Conservation (phyloP, 2,888 invertebrate species). For the Caenorhabditis macrosperma region DNA sequence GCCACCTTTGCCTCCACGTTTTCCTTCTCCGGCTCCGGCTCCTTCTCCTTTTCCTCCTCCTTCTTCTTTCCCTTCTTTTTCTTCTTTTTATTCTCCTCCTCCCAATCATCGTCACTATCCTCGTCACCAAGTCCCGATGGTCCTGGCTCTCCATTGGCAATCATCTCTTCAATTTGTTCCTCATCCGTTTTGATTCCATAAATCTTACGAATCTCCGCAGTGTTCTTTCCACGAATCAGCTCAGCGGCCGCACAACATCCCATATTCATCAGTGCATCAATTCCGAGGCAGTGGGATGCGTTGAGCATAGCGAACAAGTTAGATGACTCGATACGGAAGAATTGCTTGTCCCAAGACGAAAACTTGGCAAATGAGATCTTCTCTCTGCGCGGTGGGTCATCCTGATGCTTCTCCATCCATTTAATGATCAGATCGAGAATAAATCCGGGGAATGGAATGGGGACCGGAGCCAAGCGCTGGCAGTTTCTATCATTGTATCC, state of each 20-base stretch:
- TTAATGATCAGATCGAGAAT: neutral
- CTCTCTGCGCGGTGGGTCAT: neutral
- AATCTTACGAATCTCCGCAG: conserved; percentile 21
- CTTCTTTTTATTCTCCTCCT: neutral
- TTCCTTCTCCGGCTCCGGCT: neutral
- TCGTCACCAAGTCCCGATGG: neutral
- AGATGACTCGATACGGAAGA: conserved; percentile 10
- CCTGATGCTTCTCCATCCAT: conserved; percentile 15
- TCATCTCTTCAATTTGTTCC: neutral
- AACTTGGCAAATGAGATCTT: neutral
- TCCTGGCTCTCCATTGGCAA: conserved; percentile 6
- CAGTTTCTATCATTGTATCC: conserved; percentile 22
- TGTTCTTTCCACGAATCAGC: conserved; percentile 28
- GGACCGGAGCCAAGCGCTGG: neutral
- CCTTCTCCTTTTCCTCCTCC: neutral
- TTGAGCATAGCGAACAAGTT: conserved; percentile 9
- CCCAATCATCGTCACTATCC: neutral
- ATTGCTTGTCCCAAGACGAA: conserved; percentile 29
- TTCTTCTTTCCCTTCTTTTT: neutral
- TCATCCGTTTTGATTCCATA: conserved; percentile 19
- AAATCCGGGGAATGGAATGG: neutral
- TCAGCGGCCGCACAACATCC: conserved; percentile 27
- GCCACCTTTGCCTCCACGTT: too few relatives aligned
- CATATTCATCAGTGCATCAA: conserved; percentile 31
- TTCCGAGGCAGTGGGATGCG: conserved; percentile 14